A percentile compares a stretch with the other conserved stretches of the same genome.
These are phyloP conservation scores for Pomacea canaliculata DNA, from an alignment of 2,888 invertebrate genomes.

Conservation along the genomic window DNA sequence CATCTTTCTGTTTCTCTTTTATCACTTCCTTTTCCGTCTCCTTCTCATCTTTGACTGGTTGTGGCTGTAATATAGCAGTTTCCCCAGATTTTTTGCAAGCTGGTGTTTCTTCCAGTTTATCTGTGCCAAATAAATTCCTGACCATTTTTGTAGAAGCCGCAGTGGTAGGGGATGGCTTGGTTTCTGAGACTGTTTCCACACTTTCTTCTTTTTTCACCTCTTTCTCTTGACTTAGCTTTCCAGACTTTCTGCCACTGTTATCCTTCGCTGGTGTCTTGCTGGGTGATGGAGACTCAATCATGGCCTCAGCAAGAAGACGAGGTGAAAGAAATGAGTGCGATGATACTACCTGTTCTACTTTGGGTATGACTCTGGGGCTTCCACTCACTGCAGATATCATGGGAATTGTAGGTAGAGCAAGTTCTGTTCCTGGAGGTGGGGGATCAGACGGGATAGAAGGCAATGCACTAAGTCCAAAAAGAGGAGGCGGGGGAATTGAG, in stretches of 20 bases:
- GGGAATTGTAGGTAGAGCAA: constrained; percentile 31
- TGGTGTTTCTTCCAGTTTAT: background rate
- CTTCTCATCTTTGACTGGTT: background rate
- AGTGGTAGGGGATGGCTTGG: too few species aligned
- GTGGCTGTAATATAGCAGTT: background rate
- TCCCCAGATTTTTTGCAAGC: background rate
- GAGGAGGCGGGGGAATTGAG: background rate
- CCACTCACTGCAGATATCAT: constrained; percentile 32
- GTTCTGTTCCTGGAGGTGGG: constrained; percentile 31
- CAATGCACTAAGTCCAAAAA: background rate
- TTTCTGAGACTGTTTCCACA: background rate
- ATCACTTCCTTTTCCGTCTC: background rate
- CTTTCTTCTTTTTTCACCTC: constrained; percentile 8
- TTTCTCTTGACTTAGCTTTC: background rate
- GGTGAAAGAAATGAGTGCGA: constrained; percentile 18
- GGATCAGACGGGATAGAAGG: constrained; percentile 12
- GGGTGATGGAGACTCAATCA: constrained; percentile 16
- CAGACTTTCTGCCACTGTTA: background rate
- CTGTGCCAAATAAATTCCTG: background rate
- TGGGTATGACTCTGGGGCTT: constrained; percentile 33
- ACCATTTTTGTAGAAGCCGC: background rate
- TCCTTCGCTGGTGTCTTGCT: background rate
- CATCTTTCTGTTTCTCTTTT: constrained; percentile 19
- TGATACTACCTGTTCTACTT: constrained; percentile 17
- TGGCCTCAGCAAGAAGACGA: constrained; percentile 23